phyloP scores from a whole-genome alignment of 2,888 invertebrate genomes.

The Dynastes tityus region DNA sequence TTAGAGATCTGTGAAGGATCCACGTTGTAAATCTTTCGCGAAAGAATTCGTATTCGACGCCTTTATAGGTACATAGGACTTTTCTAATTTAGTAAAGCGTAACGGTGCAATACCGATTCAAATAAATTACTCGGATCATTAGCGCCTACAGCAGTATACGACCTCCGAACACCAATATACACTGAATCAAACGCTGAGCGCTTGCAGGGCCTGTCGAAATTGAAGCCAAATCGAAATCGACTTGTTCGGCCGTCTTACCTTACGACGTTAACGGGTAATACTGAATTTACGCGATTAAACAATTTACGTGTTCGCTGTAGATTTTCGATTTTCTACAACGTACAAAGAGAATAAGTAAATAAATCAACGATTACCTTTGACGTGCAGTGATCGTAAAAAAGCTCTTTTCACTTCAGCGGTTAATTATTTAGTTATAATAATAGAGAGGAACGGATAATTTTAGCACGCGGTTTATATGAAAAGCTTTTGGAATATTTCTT shows the following conservation, averaged over 20 bases:
- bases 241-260: neutral
- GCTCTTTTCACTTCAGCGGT: neutral
- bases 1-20: neutral
- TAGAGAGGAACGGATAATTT: neutral
- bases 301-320: slow-evolving; percentile 8
- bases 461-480: no score
- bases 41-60: neutral
- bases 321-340: slow-evolving; percentile 36
- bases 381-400: neutral
- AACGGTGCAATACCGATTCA: neutral
- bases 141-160: neutral
- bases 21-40: neutral
- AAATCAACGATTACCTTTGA: slow-evolving; percentile 5
- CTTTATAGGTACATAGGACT: neutral
- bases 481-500: no score
- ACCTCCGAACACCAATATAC: neutral
- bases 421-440: neutral
- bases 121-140: slow-evolving; percentile 20
- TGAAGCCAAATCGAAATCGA: slow-evolving; percentile 1
- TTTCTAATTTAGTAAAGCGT: neutral
- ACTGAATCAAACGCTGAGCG: neutral
- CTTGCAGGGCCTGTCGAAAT: neutral
- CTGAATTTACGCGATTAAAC: slow-evolving; percentile 26
- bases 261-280: slow-evolving; percentile 7
- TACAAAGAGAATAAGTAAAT: neutral